Base-by-base conservation (phyloP, 2,797 vertebrate genomes). In the Chrysocyon brachyurus region DNA sequence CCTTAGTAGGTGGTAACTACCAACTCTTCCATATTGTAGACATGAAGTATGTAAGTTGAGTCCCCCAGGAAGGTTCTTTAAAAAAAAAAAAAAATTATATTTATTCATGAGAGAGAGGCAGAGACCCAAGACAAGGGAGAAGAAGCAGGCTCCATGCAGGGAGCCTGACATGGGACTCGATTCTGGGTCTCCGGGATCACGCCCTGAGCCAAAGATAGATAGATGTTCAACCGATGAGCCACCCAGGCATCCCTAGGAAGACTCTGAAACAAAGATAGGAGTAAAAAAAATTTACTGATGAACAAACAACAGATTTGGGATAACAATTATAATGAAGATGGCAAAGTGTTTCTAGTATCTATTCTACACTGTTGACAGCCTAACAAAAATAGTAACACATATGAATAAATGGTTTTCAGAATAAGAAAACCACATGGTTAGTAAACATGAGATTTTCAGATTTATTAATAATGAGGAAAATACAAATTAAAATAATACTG, bases 391-490 rank as follows among this genome's bases (percentile, higher is more conserved):
- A n/a, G n/a, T 10, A 68, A n/a, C 52, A 16, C 36, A n/a, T 15
- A 57, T 54, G 28, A 94, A 54, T 83, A 72, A 87, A 7, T 96
- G 11, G 24, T 95, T 90, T 92, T 90, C 17, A 90, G 78, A 94
- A 68, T 73, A 82, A 90, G 90, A 89, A 93, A 93, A 1, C 19
- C 31, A 61, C 16, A 10, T 79, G 31, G 36, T 68, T 19, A 96
- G 70, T 95, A 89, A 94, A 82, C 5, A 22, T 66, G 63, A 89
- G 46, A 78, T 36, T 93, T 86, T 84, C 66, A 92, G 72, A 54
- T 92, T 68, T 21, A 92, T 66, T 83, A 56, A 6, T 81, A 87
- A 36, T 79, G 46, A 96, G 61, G 52, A 87, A 92, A 94, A 59
- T 78, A 16, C 8, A 75, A 88, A 83, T 22, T 56, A 85, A 75